Evolutionary conservation across 64 coral and sea anemone genomes (phyloP).

Genomic region (Acropora yongei): DNA sequence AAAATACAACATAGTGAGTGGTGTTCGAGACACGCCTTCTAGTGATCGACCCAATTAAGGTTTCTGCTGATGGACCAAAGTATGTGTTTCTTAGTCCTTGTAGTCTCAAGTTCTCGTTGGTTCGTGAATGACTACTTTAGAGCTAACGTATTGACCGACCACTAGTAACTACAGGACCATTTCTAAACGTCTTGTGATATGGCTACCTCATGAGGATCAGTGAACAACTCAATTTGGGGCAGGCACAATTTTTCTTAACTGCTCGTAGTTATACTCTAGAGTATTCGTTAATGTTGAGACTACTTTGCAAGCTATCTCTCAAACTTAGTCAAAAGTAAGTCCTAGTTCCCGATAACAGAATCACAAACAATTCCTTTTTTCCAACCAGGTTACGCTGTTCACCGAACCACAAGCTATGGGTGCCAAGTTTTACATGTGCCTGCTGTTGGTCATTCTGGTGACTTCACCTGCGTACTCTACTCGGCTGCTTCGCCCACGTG

Average conservation of each 20-base stretch:
- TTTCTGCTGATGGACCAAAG: neutral
- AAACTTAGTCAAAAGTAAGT: neutral
- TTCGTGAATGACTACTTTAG: conserved; percentile 11
- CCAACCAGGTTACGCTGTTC: no score
- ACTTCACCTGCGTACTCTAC: no score
- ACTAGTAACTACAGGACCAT: neutral
- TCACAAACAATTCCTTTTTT: neutral
- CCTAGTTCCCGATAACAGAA: neutral
- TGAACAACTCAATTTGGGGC: neutral
- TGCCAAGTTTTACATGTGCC: no score
- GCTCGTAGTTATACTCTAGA: neutral
- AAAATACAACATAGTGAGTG: no score
- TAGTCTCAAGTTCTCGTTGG: conserved; percentile 3
- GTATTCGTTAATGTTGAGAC: neutral
- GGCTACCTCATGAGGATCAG: neutral
- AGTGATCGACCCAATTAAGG: neutral
- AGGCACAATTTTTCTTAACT: neutral
- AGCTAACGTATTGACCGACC: conserved; percentile 2
- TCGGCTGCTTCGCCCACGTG: no score
- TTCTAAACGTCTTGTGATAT: neutral
- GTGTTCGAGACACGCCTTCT: neutral
- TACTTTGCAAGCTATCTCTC: neutral
- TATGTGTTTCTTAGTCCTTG: conserved; percentile 5
- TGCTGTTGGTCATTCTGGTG: no score
- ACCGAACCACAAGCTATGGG: no score